Evolutionary conservation across 1,140 invertebrate species (phyloP), one percentile per base, ranked within the genome.

Genomic region (Listronotus bonariensis): DNA sequence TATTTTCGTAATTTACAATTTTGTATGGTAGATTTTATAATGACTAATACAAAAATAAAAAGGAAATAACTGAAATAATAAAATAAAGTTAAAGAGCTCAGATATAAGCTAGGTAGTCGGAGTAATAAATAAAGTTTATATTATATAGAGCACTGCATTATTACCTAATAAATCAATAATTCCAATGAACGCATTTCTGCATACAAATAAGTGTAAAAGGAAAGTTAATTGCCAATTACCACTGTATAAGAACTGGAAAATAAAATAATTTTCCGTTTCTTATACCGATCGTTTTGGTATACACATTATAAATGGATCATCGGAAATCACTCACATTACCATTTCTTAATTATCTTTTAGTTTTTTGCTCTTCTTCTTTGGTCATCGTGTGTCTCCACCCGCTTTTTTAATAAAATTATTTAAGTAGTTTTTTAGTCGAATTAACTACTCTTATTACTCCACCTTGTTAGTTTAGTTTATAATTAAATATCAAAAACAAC

Each of bases 151-250:
- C 56, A 43, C 41, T 40, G 36, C 32, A 57, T 62, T 67, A 60
- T 67, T 67, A 67, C 65, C 59, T 62, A 67, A 67, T 67, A 67
- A 67, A 67, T 67, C 65, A 67, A 67, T 67, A 60, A 67, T 60
- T 67, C 53, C 59, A 62, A 67, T 57, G 59, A 57, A 56, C 32
- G 59, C 65, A 51, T 67, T 67, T 56, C 65, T 67, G 65, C 65
- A 67, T 67, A 60, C 65, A 59, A 67, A 67, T 62, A 62, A 67
- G 65, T 62, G 65, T 63, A 67, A 67, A 62, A 67, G 65, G 58
- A 54, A 62, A 59, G 53, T 67, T 67, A 67, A 67, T 67, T 67
- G 65, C 31, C 65, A 67, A 67, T 67, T 67, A 67, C 54, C 51
- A 65, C 14, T 57, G 51, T 66, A 66, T 66, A 66, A 66, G 64